A percentile compares a stretch with the other conserved stretches of the same genome.
These are phyloP conservation scores for Eristalis tenax DNA, from an alignment of 2,888 invertebrate genomes.

Conservation along the genomic window DNA sequence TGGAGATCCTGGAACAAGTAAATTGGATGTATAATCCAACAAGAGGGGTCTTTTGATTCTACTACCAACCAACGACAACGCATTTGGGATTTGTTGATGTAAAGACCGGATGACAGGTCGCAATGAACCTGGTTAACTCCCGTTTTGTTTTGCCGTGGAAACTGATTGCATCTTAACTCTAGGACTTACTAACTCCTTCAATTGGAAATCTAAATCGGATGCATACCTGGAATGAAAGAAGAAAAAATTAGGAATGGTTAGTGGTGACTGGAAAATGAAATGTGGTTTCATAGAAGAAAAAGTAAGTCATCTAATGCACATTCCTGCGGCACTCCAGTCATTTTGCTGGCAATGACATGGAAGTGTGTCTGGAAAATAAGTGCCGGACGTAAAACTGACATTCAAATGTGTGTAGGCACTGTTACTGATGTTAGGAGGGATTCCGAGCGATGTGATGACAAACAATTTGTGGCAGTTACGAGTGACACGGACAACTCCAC, in stretches of 20 bases:
- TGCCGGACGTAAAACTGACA: no score
- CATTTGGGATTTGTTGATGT: not conserved
- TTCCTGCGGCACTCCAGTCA: not conserved
- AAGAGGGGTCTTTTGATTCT: constrained; percentile 41
- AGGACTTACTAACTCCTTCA: constrained; percentile 10
- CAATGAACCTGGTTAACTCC: not conserved
- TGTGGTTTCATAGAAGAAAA: not conserved
- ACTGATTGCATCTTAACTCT: not conserved
- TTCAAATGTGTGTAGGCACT: no score
- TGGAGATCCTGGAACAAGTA: constrained; percentile 43
- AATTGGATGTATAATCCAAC: constrained; percentile 55
- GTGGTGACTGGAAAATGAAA: not conserved
- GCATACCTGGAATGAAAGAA: constrained; percentile 25
- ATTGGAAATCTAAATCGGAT: not conserved
- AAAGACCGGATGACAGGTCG: not conserved
- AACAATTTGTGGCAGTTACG: no score
- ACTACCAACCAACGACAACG: not conserved
- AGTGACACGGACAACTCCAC: no score
- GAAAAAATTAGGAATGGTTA: not conserved
- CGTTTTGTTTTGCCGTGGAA: not conserved
- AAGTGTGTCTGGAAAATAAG: not conserved
- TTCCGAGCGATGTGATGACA: no score
- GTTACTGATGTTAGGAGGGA: no score
- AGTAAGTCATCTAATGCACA: not conserved
- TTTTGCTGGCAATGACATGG: not conserved